Conservation (phyloP, 2,113 vertebrate genomes). For the Eulemur rufifrons region DNA sequence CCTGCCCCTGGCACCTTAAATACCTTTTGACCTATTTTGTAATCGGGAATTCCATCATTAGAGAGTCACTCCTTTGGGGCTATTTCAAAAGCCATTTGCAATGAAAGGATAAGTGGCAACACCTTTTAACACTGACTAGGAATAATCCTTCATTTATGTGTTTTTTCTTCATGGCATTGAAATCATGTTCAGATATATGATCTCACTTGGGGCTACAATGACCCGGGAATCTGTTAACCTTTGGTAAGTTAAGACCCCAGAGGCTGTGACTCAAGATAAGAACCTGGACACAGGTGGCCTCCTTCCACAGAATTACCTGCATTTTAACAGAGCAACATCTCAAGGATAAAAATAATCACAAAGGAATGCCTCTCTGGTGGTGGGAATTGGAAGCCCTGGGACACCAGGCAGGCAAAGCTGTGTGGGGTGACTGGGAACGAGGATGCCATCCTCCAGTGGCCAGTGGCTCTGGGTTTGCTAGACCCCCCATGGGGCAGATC, state of each 20-base stretch:
- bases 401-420: background rate
- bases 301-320: background rate
- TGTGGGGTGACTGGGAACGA: background rate
- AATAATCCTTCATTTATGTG: background rate
- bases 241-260: background rate
- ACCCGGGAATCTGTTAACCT: background rate
- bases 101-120: background rate
- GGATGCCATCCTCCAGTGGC: background rate
- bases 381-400: background rate
- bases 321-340: background rate
- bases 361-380: background rate
- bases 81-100: background rate
- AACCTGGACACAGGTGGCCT: slow-evolving; percentile 1
- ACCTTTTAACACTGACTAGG: background rate
- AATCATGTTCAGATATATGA: background rate
- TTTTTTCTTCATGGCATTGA: background rate
- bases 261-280: background rate
- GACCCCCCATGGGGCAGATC: background rate
- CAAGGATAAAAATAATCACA: background rate
- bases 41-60: background rate
- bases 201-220: background rate
- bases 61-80: background rate
- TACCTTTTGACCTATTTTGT: background rate
- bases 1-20: background rate
- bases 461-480: background rate